phyloP scores from a whole-genome alignment of 2,888 invertebrate species.

The Dryobota labecula region DNA sequence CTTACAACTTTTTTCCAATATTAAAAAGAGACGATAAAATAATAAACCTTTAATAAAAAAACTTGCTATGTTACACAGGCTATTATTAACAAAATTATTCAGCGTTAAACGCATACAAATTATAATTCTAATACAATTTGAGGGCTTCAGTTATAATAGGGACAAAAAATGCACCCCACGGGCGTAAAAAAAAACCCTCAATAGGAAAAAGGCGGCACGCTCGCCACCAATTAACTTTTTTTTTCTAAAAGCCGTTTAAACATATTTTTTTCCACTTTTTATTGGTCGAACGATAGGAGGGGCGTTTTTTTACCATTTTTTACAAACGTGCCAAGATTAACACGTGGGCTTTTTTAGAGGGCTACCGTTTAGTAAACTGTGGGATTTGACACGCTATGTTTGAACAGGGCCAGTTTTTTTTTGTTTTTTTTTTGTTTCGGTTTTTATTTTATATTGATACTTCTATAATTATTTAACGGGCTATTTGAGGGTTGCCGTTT shows the following conservation, averaged over 20 bases:
- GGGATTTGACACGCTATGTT: slow-evolving; percentile 85
- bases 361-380: slow-evolving; percentile 77
- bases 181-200: slow-evolving; percentile 65
- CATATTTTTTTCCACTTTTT: slow-evolving; percentile 79
- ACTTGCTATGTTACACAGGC: slow-evolving; percentile 17
- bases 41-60: slow-evolving; percentile 15
- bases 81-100: slow-evolving; percentile 71
- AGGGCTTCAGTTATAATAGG: slow-evolving; percentile 78
- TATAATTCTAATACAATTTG: slow-evolving; percentile 85
- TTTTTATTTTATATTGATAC: slow-evolving; percentile 76
- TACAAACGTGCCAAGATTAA: slow-evolving; percentile 81
- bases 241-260: slow-evolving; percentile 78
- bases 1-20: background rate
- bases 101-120: slow-evolving; percentile 76
- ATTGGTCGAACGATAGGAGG: slow-evolving; percentile 82
- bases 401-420: slow-evolving; percentile 71
- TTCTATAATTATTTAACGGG: slow-evolving; percentile 83
- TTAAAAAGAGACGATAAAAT: background rate
- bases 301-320: slow-evolving; percentile 84
- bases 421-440: slow-evolving; percentile 59
- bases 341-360: slow-evolving; percentile 75
- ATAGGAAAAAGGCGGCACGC: slow-evolving; percentile 84
- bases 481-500: slow-evolving; percentile 74
- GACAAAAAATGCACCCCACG: slow-evolving; percentile 87
- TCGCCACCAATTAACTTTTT: slow-evolving; percentile 86